These are phyloP conservation scores for Apus apus DNA, from an alignment of 2,113 vertebrate genomes.

Conservation along the genomic window DNA sequence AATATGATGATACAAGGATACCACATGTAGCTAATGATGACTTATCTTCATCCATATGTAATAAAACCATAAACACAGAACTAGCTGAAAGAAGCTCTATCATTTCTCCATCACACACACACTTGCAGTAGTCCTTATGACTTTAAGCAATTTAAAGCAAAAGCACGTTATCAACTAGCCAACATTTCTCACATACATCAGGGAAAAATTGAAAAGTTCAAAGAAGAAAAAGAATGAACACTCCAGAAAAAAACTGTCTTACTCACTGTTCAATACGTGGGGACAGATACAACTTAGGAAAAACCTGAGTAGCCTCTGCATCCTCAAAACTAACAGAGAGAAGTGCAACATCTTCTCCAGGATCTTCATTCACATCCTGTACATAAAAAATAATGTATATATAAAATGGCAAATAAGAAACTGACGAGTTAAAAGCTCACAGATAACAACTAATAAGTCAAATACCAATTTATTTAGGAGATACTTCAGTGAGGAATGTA, in stretches of 20 bases:
- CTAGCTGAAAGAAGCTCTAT: neutral
- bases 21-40: neutral
- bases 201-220: neutral
- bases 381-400: slow-evolving; percentile 1
- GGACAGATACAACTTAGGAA: slow-evolving; percentile 94
- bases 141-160: neutral
- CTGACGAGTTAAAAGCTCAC: neutral
- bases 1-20: neutral
- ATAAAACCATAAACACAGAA: neutral
- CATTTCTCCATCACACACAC: neutral
- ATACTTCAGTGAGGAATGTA: neutral
- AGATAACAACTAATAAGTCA: neutral
- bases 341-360: slow-evolving; percentile 95
- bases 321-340: slow-evolving; percentile 97
- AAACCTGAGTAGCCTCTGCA: slow-evolving; percentile 96
- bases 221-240: neutral
- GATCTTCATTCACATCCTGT: slow-evolving; percentile 94
- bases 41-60: neutral
- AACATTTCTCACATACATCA: neutral
- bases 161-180: neutral
- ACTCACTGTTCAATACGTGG: slow-evolving; percentile 98
- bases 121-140: neutral
- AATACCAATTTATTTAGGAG: neutral
- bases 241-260: neutral
- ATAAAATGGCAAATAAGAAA: neutral